Evolutionary conservation across 2,113 vertebrate genomes (phyloP), one percentile per base, ranked within the genome.

Genomic region (Cavia aperea): DNA sequence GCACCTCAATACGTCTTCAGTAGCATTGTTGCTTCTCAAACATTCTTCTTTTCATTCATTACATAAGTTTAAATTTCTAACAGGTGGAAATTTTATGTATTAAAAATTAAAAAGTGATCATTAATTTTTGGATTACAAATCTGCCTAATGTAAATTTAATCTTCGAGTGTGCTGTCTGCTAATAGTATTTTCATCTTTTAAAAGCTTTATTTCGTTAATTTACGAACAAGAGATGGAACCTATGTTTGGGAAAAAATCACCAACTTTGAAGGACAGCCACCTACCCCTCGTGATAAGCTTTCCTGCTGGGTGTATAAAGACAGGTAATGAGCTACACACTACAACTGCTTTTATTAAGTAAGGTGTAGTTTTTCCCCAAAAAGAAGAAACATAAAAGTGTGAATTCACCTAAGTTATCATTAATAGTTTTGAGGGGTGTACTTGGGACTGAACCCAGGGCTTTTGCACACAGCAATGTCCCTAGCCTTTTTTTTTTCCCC

Each of bases 261-360:
- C 4, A 97, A 97, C 84, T 97, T 97, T 96, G 97, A 96, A 60
- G 98, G 98, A 60, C 97, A 97, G 4, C 97, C 98, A 89, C 99
- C 99, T 18, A 99, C 99, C n/a, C 98, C 98, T 86, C 98, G 99
- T 96, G 99, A 99, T 97, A 99, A 99, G 95, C 98, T 99, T 89
- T 99, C 98, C 95, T 99, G 99, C 97, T 99, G 99, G 99, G 98
- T 99, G 82, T 98, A 99, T 94, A 98, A 98, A 89, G 98, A 98
- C 97, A 98, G 97, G 99, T 99, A 96, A 97, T 91, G 5, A 5
- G 83, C 36, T 60, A 73, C 11, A 39, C 9, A 92, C 77, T 70
- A 4, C 43, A 33, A 60, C 39, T 66, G 49, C 9, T 58, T 39
- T 75, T 63, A 86, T 75, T 63, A 86, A 29, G 8, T 60, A 63